phyloP scores from a whole-genome alignment of 2,888 invertebrate species.

The Corythucha ciliata region DNA sequence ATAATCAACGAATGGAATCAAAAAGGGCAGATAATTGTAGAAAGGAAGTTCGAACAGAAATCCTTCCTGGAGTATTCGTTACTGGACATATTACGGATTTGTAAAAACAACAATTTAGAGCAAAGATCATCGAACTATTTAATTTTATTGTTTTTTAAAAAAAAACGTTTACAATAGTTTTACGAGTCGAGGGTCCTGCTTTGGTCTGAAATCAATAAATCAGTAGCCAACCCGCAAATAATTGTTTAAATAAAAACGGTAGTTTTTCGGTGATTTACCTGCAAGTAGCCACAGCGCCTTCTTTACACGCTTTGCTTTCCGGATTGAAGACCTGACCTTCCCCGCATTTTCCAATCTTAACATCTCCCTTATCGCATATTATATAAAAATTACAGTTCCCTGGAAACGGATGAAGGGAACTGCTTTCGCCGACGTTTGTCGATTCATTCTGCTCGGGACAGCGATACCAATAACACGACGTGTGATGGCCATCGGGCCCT shows the following conservation, averaged over 20 bases:
- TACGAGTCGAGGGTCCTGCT: too few species aligned
- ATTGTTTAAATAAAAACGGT: too few species aligned
- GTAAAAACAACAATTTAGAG: conserved; percentile 1
- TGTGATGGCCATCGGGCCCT: conserved; percentile 20
- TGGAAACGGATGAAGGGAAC: conserved; percentile 35
- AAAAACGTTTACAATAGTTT: too few species aligned
- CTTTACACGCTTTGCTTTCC: conserved; percentile 17
- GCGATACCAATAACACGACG: conserved; percentile 28
- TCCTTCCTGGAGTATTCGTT: conserved; percentile 27
- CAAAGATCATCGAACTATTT: too few species aligned
- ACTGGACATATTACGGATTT: conserved; percentile 25
- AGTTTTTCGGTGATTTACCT: too few species aligned
- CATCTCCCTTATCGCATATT: conserved; percentile 33
- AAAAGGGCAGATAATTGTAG: not conserved
- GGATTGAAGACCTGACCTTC: conserved; percentile 28
- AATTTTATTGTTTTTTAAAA: too few species aligned
- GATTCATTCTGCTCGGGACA: conserved; percentile 31
- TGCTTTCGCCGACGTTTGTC: conserved; percentile 33
- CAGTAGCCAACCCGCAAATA: too few species aligned
- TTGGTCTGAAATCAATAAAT: too few species aligned
- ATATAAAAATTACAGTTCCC: conserved; percentile 34
- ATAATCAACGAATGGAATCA: conserved; percentile 15
- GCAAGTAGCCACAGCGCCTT: not conserved
- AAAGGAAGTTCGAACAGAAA: conserved; percentile 23
- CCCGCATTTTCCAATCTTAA: conserved; percentile 33